A percentile compares a stretch with the other conserved stretches of the same genome.
These are phyloP conservation scores for Neopipo cinnamomea DNA, from an alignment of 2,113 vertebrate genomes.

Conservation along the genomic window DNA sequence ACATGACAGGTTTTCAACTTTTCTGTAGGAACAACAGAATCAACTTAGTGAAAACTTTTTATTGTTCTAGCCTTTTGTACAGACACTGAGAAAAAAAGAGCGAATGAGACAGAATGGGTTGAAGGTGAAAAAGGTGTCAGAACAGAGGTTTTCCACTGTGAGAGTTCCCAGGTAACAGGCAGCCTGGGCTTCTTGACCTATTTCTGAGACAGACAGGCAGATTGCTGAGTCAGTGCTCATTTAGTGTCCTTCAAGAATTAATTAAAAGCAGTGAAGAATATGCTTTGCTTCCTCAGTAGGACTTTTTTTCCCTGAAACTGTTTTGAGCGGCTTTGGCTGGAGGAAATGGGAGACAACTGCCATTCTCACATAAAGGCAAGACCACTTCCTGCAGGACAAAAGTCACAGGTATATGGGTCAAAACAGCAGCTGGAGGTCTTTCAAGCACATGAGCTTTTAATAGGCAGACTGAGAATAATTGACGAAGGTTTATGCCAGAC, in stretches of 20 bases:
- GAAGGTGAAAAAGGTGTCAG: background rate
- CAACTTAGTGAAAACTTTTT: background rate
- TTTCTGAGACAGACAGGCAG: background rate
- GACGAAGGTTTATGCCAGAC: background rate
- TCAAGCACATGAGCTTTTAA: background rate
- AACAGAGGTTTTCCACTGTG: background rate
- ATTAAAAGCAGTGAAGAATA: background rate
- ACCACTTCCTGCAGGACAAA: conserved; percentile 33
- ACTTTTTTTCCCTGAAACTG: background rate
- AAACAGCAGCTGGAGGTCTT: background rate
- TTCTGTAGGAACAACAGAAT: background rate
- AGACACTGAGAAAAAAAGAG: background rate
- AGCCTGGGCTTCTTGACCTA: background rate
- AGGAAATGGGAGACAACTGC: conserved; percentile 20
- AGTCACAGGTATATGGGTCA: conserved; percentile 30
- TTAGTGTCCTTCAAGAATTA: conserved; percentile 13
- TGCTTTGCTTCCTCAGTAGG: background rate
- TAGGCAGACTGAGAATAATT: background rate
- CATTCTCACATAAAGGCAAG: conserved; percentile 2
- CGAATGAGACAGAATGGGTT: background rate
- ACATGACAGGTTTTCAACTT: background rate
- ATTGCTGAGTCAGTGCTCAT: conserved; percentile 31
- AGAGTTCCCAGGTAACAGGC: background rate
- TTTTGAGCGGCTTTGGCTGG: background rate
- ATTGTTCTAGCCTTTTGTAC: background rate